phyloP scores from a whole-genome alignment of 1,140 invertebrate species.

The Mya arenaria region DNA sequence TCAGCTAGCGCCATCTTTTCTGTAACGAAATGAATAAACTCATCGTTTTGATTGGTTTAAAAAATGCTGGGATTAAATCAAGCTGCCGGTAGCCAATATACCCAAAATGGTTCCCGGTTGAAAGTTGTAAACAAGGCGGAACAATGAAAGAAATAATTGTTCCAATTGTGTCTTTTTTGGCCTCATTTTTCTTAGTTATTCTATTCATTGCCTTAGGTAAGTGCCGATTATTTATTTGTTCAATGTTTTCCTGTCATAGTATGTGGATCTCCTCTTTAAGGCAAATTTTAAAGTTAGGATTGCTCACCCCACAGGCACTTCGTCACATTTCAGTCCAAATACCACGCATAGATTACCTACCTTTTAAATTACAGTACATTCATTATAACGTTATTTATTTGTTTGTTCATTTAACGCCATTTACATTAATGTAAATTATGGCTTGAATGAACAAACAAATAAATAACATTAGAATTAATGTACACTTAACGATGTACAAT shows the following conservation, averaged over 20 bases:
- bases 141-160: conserved; percentile 82
- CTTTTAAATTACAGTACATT: not conserved
- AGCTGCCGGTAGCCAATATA: no score
- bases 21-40: no score
- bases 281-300: not conserved
- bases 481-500: no score
- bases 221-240: conserved; percentile 22
- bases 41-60: no score
- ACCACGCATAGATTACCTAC: not conserved
- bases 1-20: conserved; percentile 78
- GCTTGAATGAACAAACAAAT: no score
- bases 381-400: not conserved
- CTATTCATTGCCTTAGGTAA: conserved; percentile 83
- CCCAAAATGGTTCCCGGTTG: no score
- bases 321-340: not conserved
- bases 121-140: no score
- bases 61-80: no score
- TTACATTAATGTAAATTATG: no score
- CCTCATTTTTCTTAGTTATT: conserved; percentile 82
- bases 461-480: no score
- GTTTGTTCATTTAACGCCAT: no score
- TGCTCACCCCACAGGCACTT: not conserved
- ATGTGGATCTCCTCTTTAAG: not conserved
- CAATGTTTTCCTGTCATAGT: not conserved
- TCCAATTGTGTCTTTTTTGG: conserved; percentile 81